Evolutionary conservation across 2,797 vertebrate genomes (phyloP), one percentile per base, ranked within the genome.

Genomic region (Margarornis squamiger): DNA sequence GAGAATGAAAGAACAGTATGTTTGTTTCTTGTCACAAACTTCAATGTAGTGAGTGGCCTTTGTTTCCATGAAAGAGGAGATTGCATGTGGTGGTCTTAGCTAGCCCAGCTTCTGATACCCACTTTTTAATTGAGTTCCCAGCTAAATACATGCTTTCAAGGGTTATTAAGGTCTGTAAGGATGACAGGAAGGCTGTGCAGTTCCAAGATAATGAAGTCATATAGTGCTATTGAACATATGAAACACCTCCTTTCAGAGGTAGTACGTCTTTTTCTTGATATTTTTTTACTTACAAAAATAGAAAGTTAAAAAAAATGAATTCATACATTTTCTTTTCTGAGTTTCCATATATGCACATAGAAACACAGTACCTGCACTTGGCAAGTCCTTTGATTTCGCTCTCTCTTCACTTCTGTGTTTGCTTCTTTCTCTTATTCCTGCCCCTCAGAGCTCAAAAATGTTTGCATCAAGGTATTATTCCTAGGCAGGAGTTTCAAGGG

Each of bases 391-490:
- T 81, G 67, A 85, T 79, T 88, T 90, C 84, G 21, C 36, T 73
- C 43, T 82, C 29, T 59, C 41, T 94, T 90, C 43, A 32, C 51
- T 46, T 77, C 59, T 79, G 30, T 3, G 0, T 67, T 75, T 90
- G 66, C 45, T 66, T 81, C 88, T 73, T 45, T 21, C 55, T 90
- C 86, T 88, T 63, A 59, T 46, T 84, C 38, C 51, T 87, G 45
- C 55, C 41, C 54, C 67, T 96, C 58, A 12, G 59, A 81, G 66
- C 85, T 93, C 66, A 72, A 21, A 90, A 81, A 23, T 86, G 70
- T 91, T 94, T 88, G 48, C 26, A 65, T 70, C 76, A 81, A 92
- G 85, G 84, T 86, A 45, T 81, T 84, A 71, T 92, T 86, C 77
- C 52, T 38, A 57, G 55, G 63, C 63, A 89, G 86, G 71, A 55